Evolutionary conservation across 1,140 invertebrate genomes (phyloP).

Genomic region (Copidosoma floridanum): DNA sequence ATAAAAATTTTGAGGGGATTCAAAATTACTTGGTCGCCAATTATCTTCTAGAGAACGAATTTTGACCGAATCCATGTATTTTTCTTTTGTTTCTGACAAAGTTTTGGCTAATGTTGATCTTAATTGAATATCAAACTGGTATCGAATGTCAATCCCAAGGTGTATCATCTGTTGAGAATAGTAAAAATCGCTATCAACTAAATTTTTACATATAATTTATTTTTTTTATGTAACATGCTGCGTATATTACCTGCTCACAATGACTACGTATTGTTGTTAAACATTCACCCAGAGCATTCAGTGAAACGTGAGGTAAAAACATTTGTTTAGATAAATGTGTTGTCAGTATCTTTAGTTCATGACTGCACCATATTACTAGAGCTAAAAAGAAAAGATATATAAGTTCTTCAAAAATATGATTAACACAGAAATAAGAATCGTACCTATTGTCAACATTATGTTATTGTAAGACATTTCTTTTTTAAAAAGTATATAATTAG

Average conservation of each 20-base stretch:
- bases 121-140: slow-evolving; percentile 78
- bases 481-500: no score
- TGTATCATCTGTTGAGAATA: no score
- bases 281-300: slow-evolving; percentile 84
- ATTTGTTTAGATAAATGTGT: slow-evolving; percentile 85
- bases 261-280: slow-evolving; percentile 75
- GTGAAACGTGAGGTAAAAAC: slow-evolving; percentile 84
- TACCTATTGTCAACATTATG: no score
- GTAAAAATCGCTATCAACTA: no score
- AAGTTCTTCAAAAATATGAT: no score
- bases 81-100: slow-evolving; percentile 69
- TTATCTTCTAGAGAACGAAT: slow-evolving; percentile 68
- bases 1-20: slow-evolving; percentile 57
- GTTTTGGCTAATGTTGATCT: slow-evolving; percentile 64
- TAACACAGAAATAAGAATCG: no score
- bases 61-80: slow-evolving; percentile 73
- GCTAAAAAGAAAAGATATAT: slow-evolving; percentile 56
- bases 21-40: slow-evolving; percentile 70
- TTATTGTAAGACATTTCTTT: no score
- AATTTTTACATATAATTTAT: no score
- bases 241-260: slow-evolving; percentile 74
- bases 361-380: slow-evolving; percentile 87
- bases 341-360: slow-evolving; percentile 80
- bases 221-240: no score
- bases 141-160: slow-evolving; percentile 78